Evolutionary conservation across 1,140 invertebrate species (phyloP).

Genomic region (Stegodyphus mimosarum): DNA sequence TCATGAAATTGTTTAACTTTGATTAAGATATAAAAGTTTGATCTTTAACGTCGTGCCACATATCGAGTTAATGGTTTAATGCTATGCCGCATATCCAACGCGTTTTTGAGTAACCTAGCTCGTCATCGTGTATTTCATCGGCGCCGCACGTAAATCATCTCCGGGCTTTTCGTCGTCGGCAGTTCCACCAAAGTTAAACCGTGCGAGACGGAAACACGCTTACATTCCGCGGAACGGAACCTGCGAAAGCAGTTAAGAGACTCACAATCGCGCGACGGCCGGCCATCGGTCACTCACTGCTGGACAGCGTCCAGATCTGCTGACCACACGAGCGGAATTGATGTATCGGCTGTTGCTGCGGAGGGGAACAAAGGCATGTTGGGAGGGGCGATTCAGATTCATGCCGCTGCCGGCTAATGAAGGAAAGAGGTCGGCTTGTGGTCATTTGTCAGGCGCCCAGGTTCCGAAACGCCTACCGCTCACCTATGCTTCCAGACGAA

Average conservation of each 20-base stretch:
- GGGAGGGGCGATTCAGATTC: too few relatives aligned
- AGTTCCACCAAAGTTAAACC: conserved; percentile 28
- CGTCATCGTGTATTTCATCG: too few relatives aligned
- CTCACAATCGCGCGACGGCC: neutral
- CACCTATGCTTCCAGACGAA: too few relatives aligned
- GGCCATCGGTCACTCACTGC: conserved; percentile 21
- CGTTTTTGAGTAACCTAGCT: too few relatives aligned
- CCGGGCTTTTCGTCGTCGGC: neutral
- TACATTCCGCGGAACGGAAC: too few relatives aligned
- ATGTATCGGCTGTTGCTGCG: neutral
- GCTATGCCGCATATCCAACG: too few relatives aligned
- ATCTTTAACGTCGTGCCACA: too few relatives aligned
- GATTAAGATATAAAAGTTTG: too few relatives aligned
- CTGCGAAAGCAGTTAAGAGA: neutral
- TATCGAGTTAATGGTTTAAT: too few relatives aligned
- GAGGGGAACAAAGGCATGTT: neutral
- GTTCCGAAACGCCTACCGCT: neutral
- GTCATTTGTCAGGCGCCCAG: neutral
- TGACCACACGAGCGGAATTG: conserved; percentile 12
- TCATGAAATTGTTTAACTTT: too few relatives aligned
- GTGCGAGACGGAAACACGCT: neutral
- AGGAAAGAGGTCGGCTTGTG: neutral
- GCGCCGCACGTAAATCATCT: neutral
- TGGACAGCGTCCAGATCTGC: conserved; percentile 11
- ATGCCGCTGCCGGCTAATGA: neutral